Evolutionary conservation across 2,113 vertebrate genomes (phyloP).

Genomic region (Isichthys henryi): DNA sequence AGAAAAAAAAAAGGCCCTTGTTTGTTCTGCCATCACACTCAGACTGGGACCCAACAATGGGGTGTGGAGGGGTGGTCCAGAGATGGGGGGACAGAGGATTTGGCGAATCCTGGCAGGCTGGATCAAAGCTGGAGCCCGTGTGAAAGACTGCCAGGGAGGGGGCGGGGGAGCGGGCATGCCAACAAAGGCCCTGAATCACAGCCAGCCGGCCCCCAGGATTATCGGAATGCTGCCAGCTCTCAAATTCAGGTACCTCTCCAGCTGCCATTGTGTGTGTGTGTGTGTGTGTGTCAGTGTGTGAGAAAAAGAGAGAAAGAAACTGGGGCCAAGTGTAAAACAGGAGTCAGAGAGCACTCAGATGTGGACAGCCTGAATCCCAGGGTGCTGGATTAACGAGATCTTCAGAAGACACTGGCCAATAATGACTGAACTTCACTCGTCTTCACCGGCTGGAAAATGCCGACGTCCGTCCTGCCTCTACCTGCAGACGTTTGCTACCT

Average conservation of each 20-base stretch:
- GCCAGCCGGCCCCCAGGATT: not conserved
- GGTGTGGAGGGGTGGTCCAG: not conserved
- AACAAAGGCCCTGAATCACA: not conserved
- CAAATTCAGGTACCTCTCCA: not conserved
- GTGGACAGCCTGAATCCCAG: not conserved
- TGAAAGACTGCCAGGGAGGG: conserved; percentile 3
- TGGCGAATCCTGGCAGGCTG: not conserved
- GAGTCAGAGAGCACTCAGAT: not conserved
- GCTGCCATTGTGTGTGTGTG: conserved; percentile 22
- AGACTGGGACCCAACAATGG: not conserved
- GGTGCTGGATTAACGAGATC: not conserved
- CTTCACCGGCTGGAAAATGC: not conserved
- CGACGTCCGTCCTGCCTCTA: not conserved
- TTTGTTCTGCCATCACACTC: not conserved
- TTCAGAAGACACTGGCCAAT: not conserved
- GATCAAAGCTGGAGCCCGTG: not conserved
- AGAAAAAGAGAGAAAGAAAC: not conserved
- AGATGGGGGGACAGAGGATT: not conserved
- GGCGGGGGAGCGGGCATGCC: not conserved
- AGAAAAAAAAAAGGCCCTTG: not conserved
- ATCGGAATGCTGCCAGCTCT: not conserved
- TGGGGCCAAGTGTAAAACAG: not conserved
- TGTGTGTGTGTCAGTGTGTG: not conserved
- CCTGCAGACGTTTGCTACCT: conserved; percentile 50
- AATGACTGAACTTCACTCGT: not conserved